Conservation (phyloP, 1,140 invertebrate genomes). For the Matsumurasca onukii region DNA sequence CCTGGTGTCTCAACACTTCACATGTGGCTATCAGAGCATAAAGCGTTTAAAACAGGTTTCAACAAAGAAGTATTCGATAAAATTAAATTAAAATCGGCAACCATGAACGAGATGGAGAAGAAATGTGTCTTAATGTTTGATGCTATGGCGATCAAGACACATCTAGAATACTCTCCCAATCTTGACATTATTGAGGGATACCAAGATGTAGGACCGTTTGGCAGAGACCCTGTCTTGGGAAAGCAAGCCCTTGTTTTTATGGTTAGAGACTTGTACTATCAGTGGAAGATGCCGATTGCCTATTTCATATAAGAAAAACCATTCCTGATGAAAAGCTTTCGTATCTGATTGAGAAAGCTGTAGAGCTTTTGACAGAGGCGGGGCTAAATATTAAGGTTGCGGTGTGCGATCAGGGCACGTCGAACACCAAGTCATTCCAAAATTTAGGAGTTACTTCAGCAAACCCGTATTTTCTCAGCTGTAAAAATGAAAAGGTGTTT, state of each 20-base stretch:
- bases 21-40: not conserved
- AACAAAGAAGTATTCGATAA: conserved; percentile 4
- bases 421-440: not conserved
- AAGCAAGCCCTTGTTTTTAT: conserved; percentile 7
- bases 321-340: too few relatives aligned
- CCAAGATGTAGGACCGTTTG: not conserved
- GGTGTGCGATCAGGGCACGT: not conserved
- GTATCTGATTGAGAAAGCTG: not conserved
- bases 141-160: conserved; percentile 18
- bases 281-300: not conserved
- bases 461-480: not conserved
- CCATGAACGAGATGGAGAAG: not conserved
- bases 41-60: not conserved
- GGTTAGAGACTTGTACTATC: too few relatives aligned
- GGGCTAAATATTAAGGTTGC: not conserved
- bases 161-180: too few relatives aligned
- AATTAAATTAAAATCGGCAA: not conserved
- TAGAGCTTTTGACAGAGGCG: not conserved
- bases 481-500: not conserved
- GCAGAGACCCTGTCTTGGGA: not conserved
- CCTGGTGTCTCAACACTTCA: not conserved
- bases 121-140: conserved; percentile 23
- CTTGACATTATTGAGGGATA: conserved; percentile 1
- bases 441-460: not conserved
- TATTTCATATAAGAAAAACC: conserved; percentile 1